Conservation (phyloP, 2,888 invertebrate species). For the Frankliniella intonsa region DNA sequence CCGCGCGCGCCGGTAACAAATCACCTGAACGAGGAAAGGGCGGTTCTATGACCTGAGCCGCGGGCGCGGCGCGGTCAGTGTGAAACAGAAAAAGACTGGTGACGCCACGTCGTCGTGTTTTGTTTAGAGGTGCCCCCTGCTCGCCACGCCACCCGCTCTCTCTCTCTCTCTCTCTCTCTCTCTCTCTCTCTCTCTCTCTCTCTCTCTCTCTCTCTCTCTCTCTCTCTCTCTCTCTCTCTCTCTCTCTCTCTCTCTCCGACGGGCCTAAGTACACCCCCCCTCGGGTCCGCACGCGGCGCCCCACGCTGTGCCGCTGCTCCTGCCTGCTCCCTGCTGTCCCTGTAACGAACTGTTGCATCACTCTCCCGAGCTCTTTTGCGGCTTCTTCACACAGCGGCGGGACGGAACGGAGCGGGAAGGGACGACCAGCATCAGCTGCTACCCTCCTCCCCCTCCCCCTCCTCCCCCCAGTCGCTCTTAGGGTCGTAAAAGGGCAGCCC, state of each 20-base stretch:
- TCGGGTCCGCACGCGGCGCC: too few species aligned
- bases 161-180: not conserved
- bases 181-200: not conserved
- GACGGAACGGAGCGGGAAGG: not conserved
- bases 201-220: not conserved
- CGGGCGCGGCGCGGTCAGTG: too few species aligned
- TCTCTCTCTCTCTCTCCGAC: not conserved
- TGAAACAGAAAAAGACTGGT: too few species aligned
- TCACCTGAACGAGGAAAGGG: too few species aligned
- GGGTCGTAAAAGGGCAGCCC: too few species aligned
- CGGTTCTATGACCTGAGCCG: too few species aligned
- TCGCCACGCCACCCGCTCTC: not conserved
- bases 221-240: not conserved
- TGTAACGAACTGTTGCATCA: constrained; percentile 1
- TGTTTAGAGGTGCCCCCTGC: not conserved
- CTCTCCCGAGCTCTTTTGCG: not conserved
- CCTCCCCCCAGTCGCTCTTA: not conserved
- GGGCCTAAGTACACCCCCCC: not conserved
- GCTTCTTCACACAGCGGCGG: not conserved
- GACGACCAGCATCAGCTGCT: not conserved
- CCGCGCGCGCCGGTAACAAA: too few species aligned
- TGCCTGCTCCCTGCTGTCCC: not conserved
- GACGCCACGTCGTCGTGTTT: too few species aligned
- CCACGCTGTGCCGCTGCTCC: too few species aligned
- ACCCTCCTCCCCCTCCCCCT: not conserved